A percentile compares a stretch with the other conserved stretches of the same genome.
These are phyloP conservation scores for Taurulus bubalis DNA, from an alignment of 2,113 vertebrate species.

Conservation along the genomic window DNA sequence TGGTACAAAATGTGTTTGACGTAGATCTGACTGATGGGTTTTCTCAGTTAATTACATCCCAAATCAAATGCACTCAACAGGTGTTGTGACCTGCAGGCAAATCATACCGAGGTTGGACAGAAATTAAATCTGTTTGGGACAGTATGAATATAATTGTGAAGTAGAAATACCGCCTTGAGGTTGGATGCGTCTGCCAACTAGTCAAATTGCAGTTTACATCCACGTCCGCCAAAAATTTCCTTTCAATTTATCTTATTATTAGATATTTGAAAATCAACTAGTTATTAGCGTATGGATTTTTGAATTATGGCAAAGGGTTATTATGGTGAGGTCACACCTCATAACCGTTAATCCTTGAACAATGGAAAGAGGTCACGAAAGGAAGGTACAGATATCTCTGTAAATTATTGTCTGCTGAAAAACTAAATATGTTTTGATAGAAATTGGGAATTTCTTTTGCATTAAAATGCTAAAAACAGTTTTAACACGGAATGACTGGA, in stretches of 20 bases:
- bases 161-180: not conserved
- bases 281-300: not conserved
- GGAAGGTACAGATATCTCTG: not conserved
- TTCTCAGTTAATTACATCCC: not conserved
- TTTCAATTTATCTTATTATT: not conserved
- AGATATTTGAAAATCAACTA: not conserved
- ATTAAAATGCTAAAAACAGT: not conserved
- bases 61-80: not conserved
- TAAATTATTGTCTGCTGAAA: not conserved
- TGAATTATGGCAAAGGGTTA: not conserved
- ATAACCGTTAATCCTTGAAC: not conserved
- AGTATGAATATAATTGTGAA: not conserved
- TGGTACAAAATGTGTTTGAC: not conserved
- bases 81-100: not conserved
- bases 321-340: not conserved
- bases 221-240: not conserved
- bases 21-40: not conserved
- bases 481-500: not conserved
- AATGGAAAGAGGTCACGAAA: not conserved
- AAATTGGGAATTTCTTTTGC: not conserved
- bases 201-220: not conserved
- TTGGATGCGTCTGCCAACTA: not conserved
- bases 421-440: not conserved
- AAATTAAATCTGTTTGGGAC: not conserved
- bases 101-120: not conserved